These are phyloP conservation scores for Plutella xylostella DNA, from an alignment of 2,888 invertebrate species.

Conservation along the genomic window DNA sequence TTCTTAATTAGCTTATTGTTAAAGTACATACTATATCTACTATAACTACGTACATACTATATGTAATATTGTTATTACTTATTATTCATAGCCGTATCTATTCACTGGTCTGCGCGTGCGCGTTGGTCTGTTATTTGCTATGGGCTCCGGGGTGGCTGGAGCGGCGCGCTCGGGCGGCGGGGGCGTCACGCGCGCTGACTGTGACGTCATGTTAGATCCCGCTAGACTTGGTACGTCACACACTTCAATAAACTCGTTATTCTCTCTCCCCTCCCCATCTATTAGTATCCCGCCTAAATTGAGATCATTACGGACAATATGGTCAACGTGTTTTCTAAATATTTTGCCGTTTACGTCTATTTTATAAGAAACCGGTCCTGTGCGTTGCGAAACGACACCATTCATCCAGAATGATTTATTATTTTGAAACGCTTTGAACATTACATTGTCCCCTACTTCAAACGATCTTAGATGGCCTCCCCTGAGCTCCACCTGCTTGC, in stretches of 20 bases:
- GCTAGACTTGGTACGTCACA: background rate
- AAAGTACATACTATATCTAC: no score
- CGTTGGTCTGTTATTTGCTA: background rate
- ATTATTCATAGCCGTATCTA: background rate
- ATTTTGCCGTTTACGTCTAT: background rate
- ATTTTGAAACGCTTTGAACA: background rate
- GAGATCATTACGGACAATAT: background rate
- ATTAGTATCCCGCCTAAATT: no score
- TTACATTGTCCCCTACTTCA: background rate
- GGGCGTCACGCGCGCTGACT: background rate
- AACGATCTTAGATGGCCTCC: background rate
- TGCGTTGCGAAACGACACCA: background rate
- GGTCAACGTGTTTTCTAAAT: background rate
- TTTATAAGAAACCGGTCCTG: background rate
- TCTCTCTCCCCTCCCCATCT: no score
- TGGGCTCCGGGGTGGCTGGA: background rate
- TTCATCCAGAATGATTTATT: background rate
- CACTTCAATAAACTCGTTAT: no score
- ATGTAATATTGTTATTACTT: no score
- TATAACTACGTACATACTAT: no score
- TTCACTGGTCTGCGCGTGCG: background rate
- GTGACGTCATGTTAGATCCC: background rate
- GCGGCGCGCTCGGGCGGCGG: background rate
- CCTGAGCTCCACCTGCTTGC: background rate
- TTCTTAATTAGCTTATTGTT: no score